phyloP scores from a whole-genome alignment of 2,113 vertebrate species.

The Anarhynchus alexandrinus region DNA sequence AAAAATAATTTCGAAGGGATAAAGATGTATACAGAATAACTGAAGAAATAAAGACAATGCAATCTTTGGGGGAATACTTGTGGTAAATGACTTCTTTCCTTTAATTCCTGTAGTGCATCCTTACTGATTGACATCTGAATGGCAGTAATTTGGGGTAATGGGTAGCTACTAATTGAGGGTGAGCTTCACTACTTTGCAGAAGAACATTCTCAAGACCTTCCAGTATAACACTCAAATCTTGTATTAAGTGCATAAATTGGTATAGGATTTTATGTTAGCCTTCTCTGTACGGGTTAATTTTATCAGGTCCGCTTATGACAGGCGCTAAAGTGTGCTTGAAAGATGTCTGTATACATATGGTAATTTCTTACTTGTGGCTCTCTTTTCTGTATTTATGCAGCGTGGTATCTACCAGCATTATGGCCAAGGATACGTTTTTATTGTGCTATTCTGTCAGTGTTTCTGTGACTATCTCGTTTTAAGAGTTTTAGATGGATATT shows the following conservation, averaged over 20 bases:
- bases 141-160: conserved; percentile 64
- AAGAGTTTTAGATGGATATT: neutral
- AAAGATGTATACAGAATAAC: neutral
- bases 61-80: conserved; percentile 42
- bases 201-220: conserved; percentile 63
- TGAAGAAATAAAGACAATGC: conserved; percentile 18
- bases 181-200: conserved; percentile 56
- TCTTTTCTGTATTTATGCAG: conserved; percentile 15
- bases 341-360: conserved; percentile 59
- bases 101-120: conserved; percentile 54
- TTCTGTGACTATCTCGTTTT: neutral
- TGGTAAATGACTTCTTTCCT: conserved; percentile 44
- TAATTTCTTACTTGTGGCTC: conserved; percentile 46
- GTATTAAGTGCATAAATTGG: conserved; percentile 61
- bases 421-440: neutral
- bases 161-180: conserved; percentile 66
- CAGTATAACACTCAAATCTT: conserved; percentile 25
- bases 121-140: conserved; percentile 59
- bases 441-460: neutral
- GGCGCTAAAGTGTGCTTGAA: conserved; percentile 47
- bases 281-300: conserved; percentile 33
- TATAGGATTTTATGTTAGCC: conserved; percentile 45
- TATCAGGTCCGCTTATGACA: conserved; percentile 50
- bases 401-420: neutral
- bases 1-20: neutral